These are phyloP conservation scores for Enteromius fasciolatus DNA, from an alignment of 2,797 vertebrate species.

Conservation along the genomic window DNA sequence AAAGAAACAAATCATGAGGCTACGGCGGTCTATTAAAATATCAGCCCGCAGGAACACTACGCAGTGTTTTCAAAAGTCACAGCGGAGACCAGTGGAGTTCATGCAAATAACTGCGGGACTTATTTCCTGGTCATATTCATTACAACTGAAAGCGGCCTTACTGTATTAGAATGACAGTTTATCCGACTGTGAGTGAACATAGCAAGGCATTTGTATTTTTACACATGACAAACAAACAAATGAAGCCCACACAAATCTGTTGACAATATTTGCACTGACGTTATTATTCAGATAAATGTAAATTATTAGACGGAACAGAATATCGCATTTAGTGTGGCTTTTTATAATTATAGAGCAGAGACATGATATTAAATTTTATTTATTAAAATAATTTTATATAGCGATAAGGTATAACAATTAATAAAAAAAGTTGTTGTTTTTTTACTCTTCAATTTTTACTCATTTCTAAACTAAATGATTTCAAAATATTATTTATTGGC, in stretches of 20 bases:
- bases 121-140: slow-evolving; percentile 60
- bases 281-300: slow-evolving; percentile 38
- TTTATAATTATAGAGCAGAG: neutral
- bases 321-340: slow-evolving; percentile 18
- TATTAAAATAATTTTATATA: neutral
- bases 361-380: neutral
- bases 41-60: slow-evolving; percentile 57
- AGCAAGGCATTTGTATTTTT: slow-evolving; percentile 57
- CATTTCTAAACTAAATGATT: neutral
- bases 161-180: slow-evolving; percentile 67
- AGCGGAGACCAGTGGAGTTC: slow-evolving; percentile 41
- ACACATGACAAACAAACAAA: slow-evolving; percentile 50
- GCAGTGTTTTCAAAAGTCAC: slow-evolving; percentile 55
- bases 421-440: neutral
- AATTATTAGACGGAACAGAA: slow-evolving; percentile 23
- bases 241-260: slow-evolving; percentile 57
- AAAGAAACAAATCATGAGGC: slow-evolving; percentile 51
- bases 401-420: neutral
- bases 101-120: slow-evolving; percentile 76
- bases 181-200: slow-evolving; percentile 62
- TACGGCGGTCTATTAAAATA: slow-evolving; percentile 42
- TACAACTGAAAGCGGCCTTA: slow-evolving; percentile 42
- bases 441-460: neutral
- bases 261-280: slow-evolving; percentile 38
- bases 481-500: neutral